Evolutionary conservation across 2,113 vertebrate species (phyloP).

Genomic region (Rattus norvegicus): DNA sequence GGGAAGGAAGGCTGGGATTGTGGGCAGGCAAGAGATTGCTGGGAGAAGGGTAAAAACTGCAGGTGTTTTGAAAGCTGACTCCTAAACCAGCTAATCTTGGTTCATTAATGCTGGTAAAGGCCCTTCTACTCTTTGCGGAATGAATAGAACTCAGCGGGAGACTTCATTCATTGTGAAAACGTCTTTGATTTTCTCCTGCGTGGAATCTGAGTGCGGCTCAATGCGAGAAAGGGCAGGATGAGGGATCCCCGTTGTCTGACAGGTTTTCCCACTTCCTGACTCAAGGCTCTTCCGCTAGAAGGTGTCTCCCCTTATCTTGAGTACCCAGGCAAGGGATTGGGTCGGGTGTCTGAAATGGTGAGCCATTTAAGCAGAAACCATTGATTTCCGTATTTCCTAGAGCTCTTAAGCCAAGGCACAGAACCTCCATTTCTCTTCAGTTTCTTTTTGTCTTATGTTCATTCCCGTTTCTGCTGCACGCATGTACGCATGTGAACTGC

Average conservation of each 20-base stretch:
- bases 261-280: neutral
- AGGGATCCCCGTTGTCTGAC: neutral
- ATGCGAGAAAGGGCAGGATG: neutral
- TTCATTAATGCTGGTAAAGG: constrained; percentile 67
- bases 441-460: neutral
- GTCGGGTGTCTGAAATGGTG: neutral
- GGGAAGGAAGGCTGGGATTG: neutral
- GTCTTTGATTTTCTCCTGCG: constrained; percentile 54
- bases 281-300: constrained; percentile 6
- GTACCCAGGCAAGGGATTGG: neutral
- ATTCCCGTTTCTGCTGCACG: neutral
- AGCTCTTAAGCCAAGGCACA: neutral
- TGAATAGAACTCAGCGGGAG: constrained; percentile 33
- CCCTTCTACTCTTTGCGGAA: constrained; percentile 44
- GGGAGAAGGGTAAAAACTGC: constrained; percentile 45
- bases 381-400: constrained; percentile 1
- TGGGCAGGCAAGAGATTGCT: neutral
- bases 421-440: neutral
- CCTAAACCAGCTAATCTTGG: constrained; percentile 55
- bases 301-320: neutral
- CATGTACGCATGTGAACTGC: too few species aligned
- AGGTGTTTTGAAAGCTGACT: constrained; percentile 55
- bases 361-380: neutral
- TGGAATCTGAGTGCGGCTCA: neutral
- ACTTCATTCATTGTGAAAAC: constrained; percentile 54